A percentile compares a stretch with the other conserved stretches of the same genome.
These are phyloP conservation scores for Drosophila macrospina DNA, from an alignment of 2,888 invertebrate genomes.

Conservation along the genomic window DNA sequence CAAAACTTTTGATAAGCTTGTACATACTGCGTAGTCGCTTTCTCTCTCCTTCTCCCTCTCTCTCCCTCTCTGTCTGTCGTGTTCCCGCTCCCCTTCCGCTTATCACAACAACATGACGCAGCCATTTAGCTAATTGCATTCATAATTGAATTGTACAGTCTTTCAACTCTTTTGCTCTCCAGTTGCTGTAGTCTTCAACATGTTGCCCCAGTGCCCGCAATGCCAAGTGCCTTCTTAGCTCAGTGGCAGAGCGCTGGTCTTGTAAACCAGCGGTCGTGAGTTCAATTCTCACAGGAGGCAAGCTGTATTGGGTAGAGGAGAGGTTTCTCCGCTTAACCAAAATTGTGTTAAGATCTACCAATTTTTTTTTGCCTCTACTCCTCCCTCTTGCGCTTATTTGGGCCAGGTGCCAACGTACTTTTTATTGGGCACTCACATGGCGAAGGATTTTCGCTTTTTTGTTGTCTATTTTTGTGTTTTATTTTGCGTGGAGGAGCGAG, in stretches of 20 bases:
- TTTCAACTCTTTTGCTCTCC: conserved; percentile 26
- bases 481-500: no score
- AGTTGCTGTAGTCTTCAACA: neutral
- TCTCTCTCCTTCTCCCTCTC: neutral
- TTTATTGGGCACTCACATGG: conserved; percentile 30
- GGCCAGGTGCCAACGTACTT: conserved; percentile 47
- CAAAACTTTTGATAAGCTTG: conserved; percentile 47
- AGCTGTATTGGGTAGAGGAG: no score
- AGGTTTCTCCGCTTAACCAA: neutral
- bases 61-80: conserved; percentile 11
- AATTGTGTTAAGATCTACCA: neutral
- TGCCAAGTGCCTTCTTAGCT: conserved; percentile 54
- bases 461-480: neutral
- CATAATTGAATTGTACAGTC: conserved; percentile 63
- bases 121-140: conserved; percentile 72
- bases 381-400: neutral
- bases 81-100: no score
- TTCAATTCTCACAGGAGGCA: conserved; percentile 65
- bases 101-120: conserved; percentile 53
- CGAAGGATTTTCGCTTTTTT: conserved; percentile 20
- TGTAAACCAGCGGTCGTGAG: conserved; percentile 65
- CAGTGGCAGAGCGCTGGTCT: conserved; percentile 63
- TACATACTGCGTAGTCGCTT: conserved; percentile 5
- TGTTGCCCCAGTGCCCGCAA: neutral
- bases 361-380: neutral